Evolutionary conservation across 2,888 invertebrate species (phyloP), one percentile per base, ranked within the genome.

Genomic region (Sphaeridia pumilis): DNA sequence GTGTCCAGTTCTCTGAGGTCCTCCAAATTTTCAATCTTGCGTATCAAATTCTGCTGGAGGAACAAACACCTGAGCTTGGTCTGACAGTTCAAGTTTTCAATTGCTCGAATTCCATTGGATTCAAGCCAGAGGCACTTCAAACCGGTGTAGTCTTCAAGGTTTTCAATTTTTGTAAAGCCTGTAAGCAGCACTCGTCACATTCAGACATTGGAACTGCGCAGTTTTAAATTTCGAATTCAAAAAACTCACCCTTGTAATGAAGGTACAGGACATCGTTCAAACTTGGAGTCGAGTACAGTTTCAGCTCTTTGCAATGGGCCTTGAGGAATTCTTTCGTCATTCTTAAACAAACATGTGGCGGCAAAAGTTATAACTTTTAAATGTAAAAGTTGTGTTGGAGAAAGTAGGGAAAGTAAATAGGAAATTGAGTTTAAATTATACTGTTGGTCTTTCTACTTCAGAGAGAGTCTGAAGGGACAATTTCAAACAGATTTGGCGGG

Each of bases 221-320:
- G n/a, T n/a, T n/a, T n/a, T n/a, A n/a, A n/a, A n/a, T n/a, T n/a
- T n/a, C n/a, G n/a, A n/a, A n/a, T n/a, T n/a, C n/a, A n/a, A n/a
- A n/a, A n/a, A n/a, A n/a, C n/a, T 67, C 71, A 85, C 88, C 86
- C 83, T 93, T 82, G 75, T 79, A 94, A 74, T 95, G 94, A 35
- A 95, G 75, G 71, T 95, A 95, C 0, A 95, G 74, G 12, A 92
- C 88, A 70, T 94, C 92, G 70, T 95, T 95, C 10, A 95, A 73
- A 64, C 81, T 73, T 0, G 94, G 94, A 0, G 93, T 93, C 61
- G 80, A 75, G 68, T 94, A 95, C 1, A 94, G 72, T 66, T 84
- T 83, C 59, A 86, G 76, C 58, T 88, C 81, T 67, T 81, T 86
- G 73, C 94, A 95, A 65, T 85, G 82, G 50, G 87, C 80, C 61